Percentiles rank a stretch among this genome's conserved stretches.
phyloP scores from a whole-genome alignment of 2,797 vertebrate species.

The Gallinago solitaria region DNA sequence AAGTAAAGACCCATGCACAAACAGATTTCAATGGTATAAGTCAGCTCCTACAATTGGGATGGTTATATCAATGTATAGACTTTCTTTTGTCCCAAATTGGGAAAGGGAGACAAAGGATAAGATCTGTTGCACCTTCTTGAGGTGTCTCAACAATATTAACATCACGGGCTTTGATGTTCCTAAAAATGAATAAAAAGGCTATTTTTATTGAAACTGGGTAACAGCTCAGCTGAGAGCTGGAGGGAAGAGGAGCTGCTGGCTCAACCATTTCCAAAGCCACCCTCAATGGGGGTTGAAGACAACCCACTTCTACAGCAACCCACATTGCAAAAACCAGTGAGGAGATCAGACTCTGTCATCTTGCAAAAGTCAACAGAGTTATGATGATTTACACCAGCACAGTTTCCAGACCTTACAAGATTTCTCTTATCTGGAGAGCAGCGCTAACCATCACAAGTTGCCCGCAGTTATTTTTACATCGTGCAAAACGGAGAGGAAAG shows the following conservation, averaged over 20 bases:
- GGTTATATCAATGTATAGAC: background rate
- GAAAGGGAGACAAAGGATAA: fast-evolving
- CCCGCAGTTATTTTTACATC: background rate
- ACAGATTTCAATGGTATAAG: background rate
- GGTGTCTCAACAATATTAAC: background rate
- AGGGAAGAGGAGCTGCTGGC: background rate
- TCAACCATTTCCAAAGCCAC: background rate
- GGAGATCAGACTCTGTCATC: background rate
- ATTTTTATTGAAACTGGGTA: background rate
- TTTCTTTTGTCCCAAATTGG: background rate
- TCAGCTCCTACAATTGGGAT: background rate
- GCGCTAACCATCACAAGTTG: background rate
- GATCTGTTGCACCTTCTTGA: background rate
- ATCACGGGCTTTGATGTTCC: background rate
- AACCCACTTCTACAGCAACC: fast-evolving
- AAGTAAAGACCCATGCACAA: background rate
- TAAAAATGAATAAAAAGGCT: background rate
- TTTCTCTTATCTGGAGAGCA: background rate
- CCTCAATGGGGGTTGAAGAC: fast-evolving
- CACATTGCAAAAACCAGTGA: fast-evolving
- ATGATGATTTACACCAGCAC: background rate
- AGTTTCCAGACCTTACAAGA: background rate
- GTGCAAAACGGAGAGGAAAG: background rate
- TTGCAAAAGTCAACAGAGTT: background rate
- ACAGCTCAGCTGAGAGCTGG: background rate